Evolutionary conservation across 2,888 invertebrate species (phyloP).

Genomic region (Lordiphosa fenestrarum): DNA sequence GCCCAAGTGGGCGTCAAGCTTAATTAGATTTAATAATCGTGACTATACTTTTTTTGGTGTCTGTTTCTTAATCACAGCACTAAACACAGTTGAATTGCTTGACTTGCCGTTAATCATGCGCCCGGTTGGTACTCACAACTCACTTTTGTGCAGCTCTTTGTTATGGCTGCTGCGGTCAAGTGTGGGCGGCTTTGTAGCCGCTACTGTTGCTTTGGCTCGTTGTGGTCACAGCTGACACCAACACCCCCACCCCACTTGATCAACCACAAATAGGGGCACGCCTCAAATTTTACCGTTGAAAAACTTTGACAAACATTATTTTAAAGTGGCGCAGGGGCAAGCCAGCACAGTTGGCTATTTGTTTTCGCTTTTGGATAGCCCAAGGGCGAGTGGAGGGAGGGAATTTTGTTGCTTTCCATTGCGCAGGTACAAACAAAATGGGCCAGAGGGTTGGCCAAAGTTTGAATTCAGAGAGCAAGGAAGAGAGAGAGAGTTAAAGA

Average conservation of each 20-base stretch:
- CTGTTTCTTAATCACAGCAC: slow-evolving; percentile 48
- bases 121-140: slow-evolving; percentile 29
- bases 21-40: slow-evolving; percentile 51
- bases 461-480: background rate
- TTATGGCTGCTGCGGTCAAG: slow-evolving; percentile 44
- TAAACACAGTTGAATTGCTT: background rate
- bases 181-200: slow-evolving; percentile 38
- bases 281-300: slow-evolving; percentile 26
- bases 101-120: slow-evolving; percentile 44
- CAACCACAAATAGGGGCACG: slow-evolving; percentile 27
- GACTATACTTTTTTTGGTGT: slow-evolving; percentile 5
- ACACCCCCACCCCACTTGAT: slow-evolving; percentile 2
- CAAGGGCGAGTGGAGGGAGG: background rate
- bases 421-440: slow-evolving; percentile 71
- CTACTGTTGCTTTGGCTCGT: slow-evolving; percentile 44
- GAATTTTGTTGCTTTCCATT: slow-evolving; percentile 27
- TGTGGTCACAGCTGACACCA: slow-evolving; percentile 29
- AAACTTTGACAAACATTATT: slow-evolving; percentile 36
- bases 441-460: too few species aligned
- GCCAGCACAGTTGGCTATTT: too few species aligned
- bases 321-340: background rate
- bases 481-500: background rate
- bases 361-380: too few species aligned
- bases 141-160: slow-evolving; percentile 4
- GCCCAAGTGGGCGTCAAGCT: slow-evolving; percentile 50